Evolutionary conservation across 1,140 invertebrate genomes (phyloP).

Genomic region (Xylocopa sonorina): DNA sequence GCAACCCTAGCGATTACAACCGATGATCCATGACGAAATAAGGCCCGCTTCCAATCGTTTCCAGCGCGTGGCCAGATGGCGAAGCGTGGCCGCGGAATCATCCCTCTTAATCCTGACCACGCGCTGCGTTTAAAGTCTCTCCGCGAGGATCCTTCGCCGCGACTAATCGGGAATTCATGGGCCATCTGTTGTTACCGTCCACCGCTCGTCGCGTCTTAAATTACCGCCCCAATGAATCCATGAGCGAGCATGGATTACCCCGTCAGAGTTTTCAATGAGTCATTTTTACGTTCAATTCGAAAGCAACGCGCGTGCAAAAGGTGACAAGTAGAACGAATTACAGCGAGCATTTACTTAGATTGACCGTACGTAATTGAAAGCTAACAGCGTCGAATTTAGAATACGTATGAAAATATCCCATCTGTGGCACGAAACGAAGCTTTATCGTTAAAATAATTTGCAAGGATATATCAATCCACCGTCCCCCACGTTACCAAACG

Average conservation of each 20-base stretch:
- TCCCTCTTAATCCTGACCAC: slow-evolving; percentile 50
- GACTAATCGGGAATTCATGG: slow-evolving; percentile 59
- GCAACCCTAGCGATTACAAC: slow-evolving; percentile 55
- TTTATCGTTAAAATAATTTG: neutral
- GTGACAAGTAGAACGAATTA: too few relatives aligned
- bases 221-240: slow-evolving; percentile 36
- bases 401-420: neutral
- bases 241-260: neutral
- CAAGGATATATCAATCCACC: neutral
- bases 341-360: neutral
- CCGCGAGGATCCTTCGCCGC: slow-evolving; percentile 36
- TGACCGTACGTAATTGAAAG: too few relatives aligned
- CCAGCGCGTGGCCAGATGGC: slow-evolving; percentile 63
- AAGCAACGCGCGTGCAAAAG: neutral
- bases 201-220: slow-evolving; percentile 20
- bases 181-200: slow-evolving; percentile 59
- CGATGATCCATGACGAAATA: slow-evolving; percentile 67
- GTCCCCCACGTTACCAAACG: neutral
- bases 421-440: neutral
- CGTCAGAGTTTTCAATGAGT: neutral
- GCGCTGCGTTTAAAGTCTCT: slow-evolving; percentile 50
- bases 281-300: neutral
- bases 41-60: slow-evolving; percentile 65
- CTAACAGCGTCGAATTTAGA: too few relatives aligned
- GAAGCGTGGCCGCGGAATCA: slow-evolving; percentile 58